Evolutionary conservation across 2,797 vertebrate species (phyloP).

Genomic region (Echiichthys vipera): DNA sequence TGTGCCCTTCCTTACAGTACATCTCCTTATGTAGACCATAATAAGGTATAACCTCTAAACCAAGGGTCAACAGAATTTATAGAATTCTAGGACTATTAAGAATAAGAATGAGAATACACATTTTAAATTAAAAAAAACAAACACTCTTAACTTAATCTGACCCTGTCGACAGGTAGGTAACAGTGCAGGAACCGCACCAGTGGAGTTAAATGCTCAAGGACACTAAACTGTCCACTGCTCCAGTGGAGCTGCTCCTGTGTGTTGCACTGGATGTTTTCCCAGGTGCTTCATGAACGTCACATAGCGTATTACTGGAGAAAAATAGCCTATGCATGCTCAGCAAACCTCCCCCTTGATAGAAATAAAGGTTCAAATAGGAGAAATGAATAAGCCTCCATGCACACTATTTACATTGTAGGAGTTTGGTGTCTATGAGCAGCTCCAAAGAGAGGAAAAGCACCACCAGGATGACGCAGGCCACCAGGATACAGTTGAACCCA

Average conservation of each 20-base stretch:
- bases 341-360: slow-evolving; percentile 20
- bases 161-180: neutral
- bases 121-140: neutral
- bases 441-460: slow-evolving; percentile 97
- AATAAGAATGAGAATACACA: neutral
- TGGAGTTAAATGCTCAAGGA: slow-evolving; percentile 41
- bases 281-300: slow-evolving; percentile 50
- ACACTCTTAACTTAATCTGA: slow-evolving; percentile 10
- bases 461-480: slow-evolving; percentile 97
- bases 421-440: slow-evolving; percentile 98
- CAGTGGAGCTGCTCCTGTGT: slow-evolving; percentile 18
- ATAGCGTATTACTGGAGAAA: slow-evolving; percentile 23
- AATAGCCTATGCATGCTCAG: slow-evolving; percentile 38
- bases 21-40: neutral
- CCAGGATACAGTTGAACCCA: slow-evolving; percentile 98
- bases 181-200: slow-evolving; percentile 9
- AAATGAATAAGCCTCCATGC: slow-evolving; percentile 23
- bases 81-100: too few species aligned
- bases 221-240: slow-evolving; percentile 24
- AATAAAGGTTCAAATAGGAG: slow-evolving; percentile 22
- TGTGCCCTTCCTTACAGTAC: neutral
- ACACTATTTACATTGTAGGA: slow-evolving; percentile 95
- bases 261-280: slow-evolving; percentile 31
- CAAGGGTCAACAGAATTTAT: too few species aligned
- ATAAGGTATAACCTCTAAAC: neutral